phyloP scores from a whole-genome alignment of 1,140 invertebrate genomes.

The Lepidotrigona ventralis region DNA sequence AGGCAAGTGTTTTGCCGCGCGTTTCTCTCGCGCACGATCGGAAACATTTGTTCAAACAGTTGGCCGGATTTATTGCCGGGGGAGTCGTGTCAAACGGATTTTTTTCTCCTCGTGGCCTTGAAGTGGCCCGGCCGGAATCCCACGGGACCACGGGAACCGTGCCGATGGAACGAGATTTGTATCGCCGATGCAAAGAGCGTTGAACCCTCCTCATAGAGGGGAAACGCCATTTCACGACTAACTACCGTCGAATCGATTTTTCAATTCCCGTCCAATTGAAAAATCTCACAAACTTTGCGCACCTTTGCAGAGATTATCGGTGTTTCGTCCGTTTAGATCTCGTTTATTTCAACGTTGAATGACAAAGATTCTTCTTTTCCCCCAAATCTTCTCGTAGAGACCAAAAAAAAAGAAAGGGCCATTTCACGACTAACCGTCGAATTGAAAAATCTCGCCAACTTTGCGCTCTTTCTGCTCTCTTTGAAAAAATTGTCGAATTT shows the following conservation, averaged over 20 bases:
- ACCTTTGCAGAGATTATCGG: too few relatives aligned
- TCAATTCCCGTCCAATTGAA: slow-evolving; percentile 1
- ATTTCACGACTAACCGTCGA: too few relatives aligned
- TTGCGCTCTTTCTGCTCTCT: too few relatives aligned
- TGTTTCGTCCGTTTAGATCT: too few relatives aligned
- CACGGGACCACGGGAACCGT: slow-evolving; percentile 13
- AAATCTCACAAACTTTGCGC: slow-evolving; percentile 1
- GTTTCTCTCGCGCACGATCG: slow-evolving; percentile 6
- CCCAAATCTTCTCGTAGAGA: too few relatives aligned
- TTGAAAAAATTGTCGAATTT: too few relatives aligned
- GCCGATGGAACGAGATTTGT: slow-evolving; percentile 56
- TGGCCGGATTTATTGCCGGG: slow-evolving; percentile 29
- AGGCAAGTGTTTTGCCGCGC: neutral
- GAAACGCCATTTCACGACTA: neutral
- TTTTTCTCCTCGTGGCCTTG: slow-evolving; percentile 33
- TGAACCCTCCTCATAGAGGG: slow-evolving; percentile 4
- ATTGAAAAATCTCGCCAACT: too few relatives aligned
- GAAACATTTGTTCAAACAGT: slow-evolving; percentile 18
- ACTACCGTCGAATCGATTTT: neutral
- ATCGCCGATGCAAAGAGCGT: slow-evolving; percentile 26
- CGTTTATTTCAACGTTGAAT: too few relatives aligned
- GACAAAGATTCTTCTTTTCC: too few relatives aligned
- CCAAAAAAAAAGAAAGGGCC: too few relatives aligned
- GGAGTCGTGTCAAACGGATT: slow-evolving; percentile 40
- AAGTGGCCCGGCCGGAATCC: neutral